A percentile compares a stretch with the other conserved stretches of the same genome.
phyloP scores from a whole-genome alignment of 2,888 invertebrate genomes.

The Onchidella celtica region DNA sequence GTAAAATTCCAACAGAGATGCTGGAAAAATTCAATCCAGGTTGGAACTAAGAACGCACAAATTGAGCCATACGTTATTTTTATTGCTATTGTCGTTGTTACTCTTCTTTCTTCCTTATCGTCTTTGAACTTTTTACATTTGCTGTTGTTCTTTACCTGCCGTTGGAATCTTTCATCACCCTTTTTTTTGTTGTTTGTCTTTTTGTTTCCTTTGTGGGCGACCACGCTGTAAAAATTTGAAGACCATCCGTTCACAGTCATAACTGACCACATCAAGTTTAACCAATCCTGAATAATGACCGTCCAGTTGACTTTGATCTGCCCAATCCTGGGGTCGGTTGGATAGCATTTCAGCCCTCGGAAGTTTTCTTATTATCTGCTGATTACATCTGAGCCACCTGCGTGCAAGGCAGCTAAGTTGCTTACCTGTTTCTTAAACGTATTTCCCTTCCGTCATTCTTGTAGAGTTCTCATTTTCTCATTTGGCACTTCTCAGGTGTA shows the following conservation, averaged over 20 bases:
- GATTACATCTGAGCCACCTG: background rate
- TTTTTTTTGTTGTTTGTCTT: background rate
- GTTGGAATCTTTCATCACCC: background rate
- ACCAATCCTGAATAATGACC: too few relatives aligned
- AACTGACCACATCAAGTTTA: too few relatives aligned
- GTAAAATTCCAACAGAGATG: too few relatives aligned
- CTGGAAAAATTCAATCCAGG: too few relatives aligned
- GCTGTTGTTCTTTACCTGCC: background rate
- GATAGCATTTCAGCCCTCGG: background rate
- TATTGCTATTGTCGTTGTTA: too few relatives aligned
- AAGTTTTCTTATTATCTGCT: background rate
- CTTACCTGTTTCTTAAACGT: background rate
- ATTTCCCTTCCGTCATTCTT: background rate
- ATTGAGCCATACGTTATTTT: too few relatives aligned
- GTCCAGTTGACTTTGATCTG: too few relatives aligned
- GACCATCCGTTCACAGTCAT: too few relatives aligned
- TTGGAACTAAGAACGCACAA: too few relatives aligned
- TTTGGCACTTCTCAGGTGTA: background rate
- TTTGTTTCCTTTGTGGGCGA: too few relatives aligned
- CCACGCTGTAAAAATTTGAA: too few relatives aligned
- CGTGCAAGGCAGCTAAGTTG: background rate
- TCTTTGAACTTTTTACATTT: background rate
- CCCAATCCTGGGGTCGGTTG: too few relatives aligned
- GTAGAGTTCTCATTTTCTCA: background rate
- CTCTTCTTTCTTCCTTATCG: slow-evolving; percentile 10